Base-by-base conservation (phyloP, 92 coral and sea anemone genomes). In the Pocillopora meandrina region DNA sequence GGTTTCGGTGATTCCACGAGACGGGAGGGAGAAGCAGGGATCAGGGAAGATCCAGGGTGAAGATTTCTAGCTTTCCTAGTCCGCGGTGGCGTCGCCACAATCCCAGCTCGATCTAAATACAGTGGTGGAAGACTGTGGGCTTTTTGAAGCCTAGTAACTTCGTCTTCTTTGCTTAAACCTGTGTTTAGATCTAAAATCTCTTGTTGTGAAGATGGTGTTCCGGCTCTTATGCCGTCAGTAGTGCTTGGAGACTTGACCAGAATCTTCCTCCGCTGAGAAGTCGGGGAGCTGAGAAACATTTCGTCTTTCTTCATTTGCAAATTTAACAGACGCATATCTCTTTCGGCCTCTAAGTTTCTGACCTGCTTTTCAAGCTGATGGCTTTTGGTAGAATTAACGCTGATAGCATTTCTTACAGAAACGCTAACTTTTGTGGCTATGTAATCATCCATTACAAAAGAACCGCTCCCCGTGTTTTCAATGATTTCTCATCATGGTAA, bases 231-330 rank as follows among this genome's bases (percentile, higher is more conserved):
- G 10, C 80, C 82, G 17, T 63, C 78, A 10, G 79, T 49, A 52
- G 78, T 59, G 18, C 60, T 78, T n/a, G 80, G 23, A 17, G 78
- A 77, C 7, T 81, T 92, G 15, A 65, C 75, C 17, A 74, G 62
- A 35, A 70, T 9, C 20, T 79, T 90, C 33, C 79, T 58, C 52
- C 74, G 55, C 34, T 52, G 2, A 18, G 72, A 73, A 42, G 4
- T 42, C 12, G 86, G 80, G 13, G 86, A 72, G 9, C 87, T 69
- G 16, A 75, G 85, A 19, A 72, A 74, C 7, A 94, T 80, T 69
- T 92, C 93, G 69, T 94, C 92, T 52, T 74, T 92, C 61, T 88
- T 79, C 12, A 92, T 80, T 79, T 94, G 90, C 72, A 94, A 42
- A 75, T 92, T 92, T 72, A 87, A 77, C 78, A 94, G 80, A 35